Conservation (phyloP, 2,888 invertebrate genomes). For the Cephus sareptanus region DNA sequence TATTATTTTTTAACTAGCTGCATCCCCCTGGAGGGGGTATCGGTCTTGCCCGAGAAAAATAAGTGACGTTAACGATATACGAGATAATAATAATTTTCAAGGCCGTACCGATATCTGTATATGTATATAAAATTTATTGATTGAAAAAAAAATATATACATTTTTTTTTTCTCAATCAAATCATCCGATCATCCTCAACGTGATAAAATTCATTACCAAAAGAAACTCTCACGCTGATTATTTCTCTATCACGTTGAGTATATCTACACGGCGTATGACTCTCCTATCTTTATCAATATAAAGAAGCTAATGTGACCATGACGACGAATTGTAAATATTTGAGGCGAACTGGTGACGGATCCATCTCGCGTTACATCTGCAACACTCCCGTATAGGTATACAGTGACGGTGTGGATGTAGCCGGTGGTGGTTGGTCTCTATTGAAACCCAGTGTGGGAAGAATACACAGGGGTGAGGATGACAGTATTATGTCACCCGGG, state of each 20-base stretch:
- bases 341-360: constrained; percentile 18
- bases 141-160: too few relatives aligned
- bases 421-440: constrained; percentile 14
- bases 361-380: constrained; percentile 20
- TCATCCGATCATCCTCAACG: background rate
- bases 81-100: background rate
- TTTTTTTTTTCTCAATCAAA: background rate
- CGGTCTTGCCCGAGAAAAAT: background rate
- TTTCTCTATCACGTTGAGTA: background rate
- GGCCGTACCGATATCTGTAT: background rate
- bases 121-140: background rate
- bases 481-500: constrained; percentile 48
- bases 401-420: background rate
- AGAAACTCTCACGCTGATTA: constrained; percentile 1
- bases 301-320: background rate
- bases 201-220: background rate
- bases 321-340: constrained; percentile 19
- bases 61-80: background rate
- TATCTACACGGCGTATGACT: background rate
- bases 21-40: background rate
- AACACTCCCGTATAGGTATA: background rate
- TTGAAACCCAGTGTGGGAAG: constrained; percentile 55
- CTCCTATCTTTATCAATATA: background rate
- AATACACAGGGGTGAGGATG: constrained; percentile 47
- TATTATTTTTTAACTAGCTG: constrained; percentile 2